Evolutionary conservation across 2,888 invertebrate species (phyloP).

Genomic region (Caradrina clavipalpis): DNA sequence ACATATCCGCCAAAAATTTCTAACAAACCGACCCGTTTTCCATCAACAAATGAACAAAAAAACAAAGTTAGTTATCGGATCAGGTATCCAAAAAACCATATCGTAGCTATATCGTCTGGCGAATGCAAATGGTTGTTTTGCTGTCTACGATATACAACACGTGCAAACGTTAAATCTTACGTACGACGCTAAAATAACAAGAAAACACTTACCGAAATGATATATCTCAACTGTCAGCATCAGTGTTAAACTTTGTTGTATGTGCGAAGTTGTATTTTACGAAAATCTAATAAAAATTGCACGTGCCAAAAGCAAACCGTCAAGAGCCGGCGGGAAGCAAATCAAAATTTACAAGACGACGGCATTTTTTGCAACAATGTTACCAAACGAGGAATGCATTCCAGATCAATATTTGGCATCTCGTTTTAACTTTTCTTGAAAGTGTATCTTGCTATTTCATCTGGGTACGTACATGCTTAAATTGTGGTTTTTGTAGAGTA

Average conservation of each 20-base stretch:
- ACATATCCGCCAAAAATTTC: conserved; percentile 55
- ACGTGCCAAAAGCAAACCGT: conserved; percentile 90
- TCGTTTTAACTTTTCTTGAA: conserved; percentile 22
- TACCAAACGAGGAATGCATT: conserved; percentile 57
- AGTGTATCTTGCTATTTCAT: conserved; percentile 42
- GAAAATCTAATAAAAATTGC: conserved; percentile 82
- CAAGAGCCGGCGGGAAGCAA: conserved; percentile 89
- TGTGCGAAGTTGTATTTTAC: conserved; percentile 74
- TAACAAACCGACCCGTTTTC: conserved; percentile 45
- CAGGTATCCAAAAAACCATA: conserved; percentile 78
- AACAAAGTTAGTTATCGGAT: conserved; percentile 36
- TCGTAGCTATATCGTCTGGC: conserved; percentile 85
- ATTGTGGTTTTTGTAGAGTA: not conserved
- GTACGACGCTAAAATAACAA: conserved; percentile 67
- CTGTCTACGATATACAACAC: conserved; percentile 86
- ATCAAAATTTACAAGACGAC: conserved; percentile 77
- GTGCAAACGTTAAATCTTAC: conserved; percentile 81
- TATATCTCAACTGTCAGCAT: conserved; percentile 85
- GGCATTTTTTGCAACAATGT: conserved; percentile 77
- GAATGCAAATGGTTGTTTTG: conserved; percentile 89
- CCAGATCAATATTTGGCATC: conserved; percentile 22
- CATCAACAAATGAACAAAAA: conserved; percentile 40
- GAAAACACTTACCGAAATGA: conserved; percentile 83
- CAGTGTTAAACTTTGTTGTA: conserved; percentile 78
- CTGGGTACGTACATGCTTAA: conserved; percentile 21